These are phyloP conservation scores for Drosophila eugracilis DNA, from an alignment of 1,140 invertebrate genomes.

Conservation along the genomic window DNA sequence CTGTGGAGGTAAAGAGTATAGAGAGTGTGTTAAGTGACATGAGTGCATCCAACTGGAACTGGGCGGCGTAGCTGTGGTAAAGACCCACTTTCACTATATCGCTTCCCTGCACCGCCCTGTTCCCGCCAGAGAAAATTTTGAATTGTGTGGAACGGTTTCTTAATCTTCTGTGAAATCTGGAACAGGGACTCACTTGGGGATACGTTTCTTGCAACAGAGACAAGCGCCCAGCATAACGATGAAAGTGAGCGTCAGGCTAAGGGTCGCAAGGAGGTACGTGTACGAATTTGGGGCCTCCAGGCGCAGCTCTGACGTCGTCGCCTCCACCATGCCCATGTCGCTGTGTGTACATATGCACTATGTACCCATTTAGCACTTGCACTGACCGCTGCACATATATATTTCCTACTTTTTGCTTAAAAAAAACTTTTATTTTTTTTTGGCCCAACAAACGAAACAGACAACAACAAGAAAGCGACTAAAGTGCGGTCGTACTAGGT, in stretches of 20 bases:
- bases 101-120: constrained; percentile 13
- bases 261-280: constrained; percentile 68
- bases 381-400: constrained; percentile 9
- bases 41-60: constrained; percentile 68
- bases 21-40: constrained; percentile 33
- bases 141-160: not conserved
- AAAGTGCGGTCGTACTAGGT: constrained; percentile 13
- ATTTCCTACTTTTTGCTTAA: constrained; percentile 8
- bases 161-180: not conserved
- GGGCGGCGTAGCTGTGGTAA: constrained; percentile 23
- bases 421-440: constrained; percentile 16
- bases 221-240: constrained; percentile 82
- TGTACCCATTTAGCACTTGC: constrained; percentile 43
- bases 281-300: constrained; percentile 68
- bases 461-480: constrained; percentile 15
- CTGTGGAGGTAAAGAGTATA: constrained; percentile 57
- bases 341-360: constrained; percentile 58
- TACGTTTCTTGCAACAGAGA: constrained; percentile 79
- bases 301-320: constrained; percentile 53
- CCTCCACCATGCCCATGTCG: constrained; percentile 66
- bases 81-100: constrained; percentile 54
- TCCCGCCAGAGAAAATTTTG: no score
- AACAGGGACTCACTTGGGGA: constrained; percentile 79
- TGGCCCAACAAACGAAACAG: constrained; percentile 15
- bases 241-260: constrained; percentile 65